A percentile compares a stretch with the other conserved stretches of the same genome.
Evolutionary conservation across 2,797 vertebrate genomes (phyloP).

Genomic region (Siniperca scherzeri): DNA sequence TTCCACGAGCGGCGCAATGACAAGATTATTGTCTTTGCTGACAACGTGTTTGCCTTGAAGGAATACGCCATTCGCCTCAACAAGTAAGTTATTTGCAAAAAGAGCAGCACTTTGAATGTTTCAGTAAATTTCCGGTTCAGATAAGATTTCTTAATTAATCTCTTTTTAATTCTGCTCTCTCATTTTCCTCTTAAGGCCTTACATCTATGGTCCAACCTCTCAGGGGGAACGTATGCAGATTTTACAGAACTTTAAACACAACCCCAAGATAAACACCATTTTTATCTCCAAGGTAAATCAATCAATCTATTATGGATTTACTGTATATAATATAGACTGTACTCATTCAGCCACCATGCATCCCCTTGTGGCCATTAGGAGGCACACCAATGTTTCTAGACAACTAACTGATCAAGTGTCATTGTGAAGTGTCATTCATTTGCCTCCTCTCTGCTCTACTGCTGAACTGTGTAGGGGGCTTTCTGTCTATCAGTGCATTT

Average conservation of each 20-base stretch:
- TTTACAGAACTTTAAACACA: conserved; percentile 98
- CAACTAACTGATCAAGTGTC: not conserved
- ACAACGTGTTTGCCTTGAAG: conserved; percentile 98
- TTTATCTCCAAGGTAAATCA: conserved; percentile 96
- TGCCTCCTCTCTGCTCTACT: not conserved
- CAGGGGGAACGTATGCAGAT: conserved; percentile 99
- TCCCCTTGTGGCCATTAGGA: conserved; percentile 7
- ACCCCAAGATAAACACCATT: conserved; percentile 99
- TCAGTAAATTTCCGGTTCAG: not conserved
- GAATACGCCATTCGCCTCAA: conserved; percentile 96
- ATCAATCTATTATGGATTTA: not conserved
- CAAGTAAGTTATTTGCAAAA: conserved; percentile 86
- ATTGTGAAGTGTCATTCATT: not conserved
- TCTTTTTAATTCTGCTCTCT: conserved; percentile 1
- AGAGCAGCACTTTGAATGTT: not conserved
- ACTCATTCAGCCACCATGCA: not conserved
- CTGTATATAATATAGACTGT: not conserved
- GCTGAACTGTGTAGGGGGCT: not conserved
- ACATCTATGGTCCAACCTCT: conserved; percentile 97
- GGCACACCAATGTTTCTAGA: not conserved
- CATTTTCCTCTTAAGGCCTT: conserved; percentile 86
- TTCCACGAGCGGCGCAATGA: conserved; percentile 98
- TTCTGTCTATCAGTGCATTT: not conserved
- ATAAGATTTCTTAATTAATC: not conserved
- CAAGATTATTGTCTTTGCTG: conserved; percentile 99